Evolutionary conservation across 2,113 vertebrate genomes (phyloP).

Genomic region (Morone saxatilis): DNA sequence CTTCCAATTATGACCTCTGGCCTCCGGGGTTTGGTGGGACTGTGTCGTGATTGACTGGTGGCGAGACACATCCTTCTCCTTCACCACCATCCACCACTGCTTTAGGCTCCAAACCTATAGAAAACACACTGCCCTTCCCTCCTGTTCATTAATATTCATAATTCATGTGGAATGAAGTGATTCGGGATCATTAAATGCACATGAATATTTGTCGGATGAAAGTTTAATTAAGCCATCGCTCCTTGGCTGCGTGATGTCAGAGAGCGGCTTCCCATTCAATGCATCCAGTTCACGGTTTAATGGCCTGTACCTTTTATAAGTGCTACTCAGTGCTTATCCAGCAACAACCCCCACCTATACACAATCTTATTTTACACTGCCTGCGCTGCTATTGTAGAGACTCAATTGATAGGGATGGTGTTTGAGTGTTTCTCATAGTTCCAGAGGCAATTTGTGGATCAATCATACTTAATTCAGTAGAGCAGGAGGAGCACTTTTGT

Average conservation of each 20-base stretch:
- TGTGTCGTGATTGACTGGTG: constrained; percentile 62
- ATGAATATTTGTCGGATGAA: constrained; percentile 79
- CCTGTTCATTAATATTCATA: constrained; percentile 79
- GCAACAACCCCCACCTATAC: constrained; percentile 24
- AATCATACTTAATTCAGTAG: constrained; percentile 77
- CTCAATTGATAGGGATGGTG: constrained; percentile 50
- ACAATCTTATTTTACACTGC: constrained; percentile 57
- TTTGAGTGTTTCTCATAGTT: constrained; percentile 63
- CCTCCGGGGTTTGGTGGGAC: constrained; percentile 50
- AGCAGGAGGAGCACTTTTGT: constrained; percentile 60
- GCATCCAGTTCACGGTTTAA: constrained; percentile 59
- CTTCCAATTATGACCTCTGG: constrained; percentile 58
- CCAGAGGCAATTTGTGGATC: constrained; percentile 56
- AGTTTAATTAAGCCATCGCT: constrained; percentile 75
- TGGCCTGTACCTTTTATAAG: constrained; percentile 59
- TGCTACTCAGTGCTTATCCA: constrained; percentile 50
- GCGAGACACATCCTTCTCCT: constrained; percentile 44
- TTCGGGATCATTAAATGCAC: constrained; percentile 77
- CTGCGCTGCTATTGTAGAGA: constrained; percentile 38
- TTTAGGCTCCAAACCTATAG: constrained; percentile 43
- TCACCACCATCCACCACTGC: constrained; percentile 35
- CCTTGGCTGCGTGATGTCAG: constrained; percentile 59
- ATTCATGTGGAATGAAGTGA: constrained; percentile 79
- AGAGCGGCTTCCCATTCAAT: constrained; percentile 43
- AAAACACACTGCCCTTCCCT: constrained; percentile 35